Evolutionary conservation across 64 coral and sea anemone species (phyloP).

Genomic region (Actinia equina): DNA sequence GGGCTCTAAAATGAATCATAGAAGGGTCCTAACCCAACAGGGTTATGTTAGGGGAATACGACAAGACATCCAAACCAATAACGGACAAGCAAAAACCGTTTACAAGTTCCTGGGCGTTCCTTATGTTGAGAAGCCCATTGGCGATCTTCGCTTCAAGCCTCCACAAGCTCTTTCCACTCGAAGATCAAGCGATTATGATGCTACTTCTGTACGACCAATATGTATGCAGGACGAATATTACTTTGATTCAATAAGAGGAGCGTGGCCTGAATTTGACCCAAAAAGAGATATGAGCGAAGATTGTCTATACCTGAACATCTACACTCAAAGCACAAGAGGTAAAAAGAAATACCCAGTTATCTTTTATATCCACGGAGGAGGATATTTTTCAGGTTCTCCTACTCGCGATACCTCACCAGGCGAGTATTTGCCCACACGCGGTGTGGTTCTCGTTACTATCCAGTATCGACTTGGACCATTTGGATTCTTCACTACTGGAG

Average conservation of each 20-base stretch:
- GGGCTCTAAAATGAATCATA: not conserved
- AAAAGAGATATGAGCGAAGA: slow-evolving; percentile 67
- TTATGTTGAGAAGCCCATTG: slow-evolving; percentile 38
- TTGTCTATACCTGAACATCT: slow-evolving; percentile 79
- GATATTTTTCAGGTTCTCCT: slow-evolving; percentile 72
- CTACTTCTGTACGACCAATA: slow-evolving; percentile 61
- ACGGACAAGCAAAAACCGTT: slow-evolving; percentile 7
- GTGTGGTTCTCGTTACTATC: slow-evolving; percentile 61
- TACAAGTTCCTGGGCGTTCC: slow-evolving; percentile 63
- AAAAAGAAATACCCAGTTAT: slow-evolving; percentile 54
- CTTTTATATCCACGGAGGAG: slow-evolving; percentile 77
- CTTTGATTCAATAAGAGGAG: slow-evolving; percentile 16
- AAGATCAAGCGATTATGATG: slow-evolving; percentile 36
- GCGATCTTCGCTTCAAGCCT: slow-evolving; percentile 24
- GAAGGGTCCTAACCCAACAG: slow-evolving; percentile 12
- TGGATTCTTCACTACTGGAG: slow-evolving; percentile 47
- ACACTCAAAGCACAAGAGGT: slow-evolving; percentile 30
- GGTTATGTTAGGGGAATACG: slow-evolving; percentile 39
- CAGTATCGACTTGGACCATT: slow-evolving; percentile 80
- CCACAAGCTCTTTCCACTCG: slow-evolving; percentile 34
- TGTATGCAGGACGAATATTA: slow-evolving; percentile 57
- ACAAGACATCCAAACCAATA: slow-evolving; percentile 22
- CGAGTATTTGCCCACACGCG: slow-evolving; percentile 61
- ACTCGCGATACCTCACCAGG: slow-evolving; percentile 55
- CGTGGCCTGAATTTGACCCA: slow-evolving; percentile 54